A percentile compares a stretch with the other conserved stretches of the same genome.
These are phyloP conservation scores for Crocuta crocuta DNA, from an alignment of 2,113 vertebrate genomes.

Conservation along the genomic window DNA sequence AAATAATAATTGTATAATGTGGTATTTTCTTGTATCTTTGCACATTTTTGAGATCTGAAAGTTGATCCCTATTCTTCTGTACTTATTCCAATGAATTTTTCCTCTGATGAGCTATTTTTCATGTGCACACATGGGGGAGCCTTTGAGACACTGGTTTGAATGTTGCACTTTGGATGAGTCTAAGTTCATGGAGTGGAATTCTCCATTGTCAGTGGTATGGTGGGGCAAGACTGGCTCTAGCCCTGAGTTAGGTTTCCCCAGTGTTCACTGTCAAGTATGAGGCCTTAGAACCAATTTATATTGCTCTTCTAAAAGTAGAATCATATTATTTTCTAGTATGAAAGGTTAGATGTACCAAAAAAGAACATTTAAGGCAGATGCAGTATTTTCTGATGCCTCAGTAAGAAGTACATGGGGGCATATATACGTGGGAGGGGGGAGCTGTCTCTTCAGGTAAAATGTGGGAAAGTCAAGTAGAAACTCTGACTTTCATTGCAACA, in stretches of 20 bases:
- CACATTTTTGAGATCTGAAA: background rate
- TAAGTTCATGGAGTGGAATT: background rate
- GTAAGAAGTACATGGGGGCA: background rate
- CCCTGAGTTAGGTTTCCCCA: conserved; percentile 10
- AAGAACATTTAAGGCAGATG: background rate
- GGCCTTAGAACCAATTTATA: background rate
- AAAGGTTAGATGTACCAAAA: background rate
- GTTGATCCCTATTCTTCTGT: background rate
- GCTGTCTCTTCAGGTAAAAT: background rate
- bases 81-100: background rate
- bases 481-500: background rate
- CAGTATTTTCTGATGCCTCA: background rate
- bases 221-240: background rate
- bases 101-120: conserved; percentile 14
- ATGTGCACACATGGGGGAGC: conserved; percentile 66
- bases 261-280: background rate
- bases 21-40: background rate
- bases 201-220: background rate
- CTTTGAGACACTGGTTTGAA: conserved; percentile 70
- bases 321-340: background rate
- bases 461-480: background rate
- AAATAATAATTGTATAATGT: background rate
- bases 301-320: conserved; percentile 17
- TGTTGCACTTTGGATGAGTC: background rate
- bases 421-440: background rate